A percentile compares a stretch with the other conserved stretches of the same genome.
Evolutionary conservation across 2,113 vertebrate genomes (phyloP).

Genomic region (Carassius gibelio): DNA sequence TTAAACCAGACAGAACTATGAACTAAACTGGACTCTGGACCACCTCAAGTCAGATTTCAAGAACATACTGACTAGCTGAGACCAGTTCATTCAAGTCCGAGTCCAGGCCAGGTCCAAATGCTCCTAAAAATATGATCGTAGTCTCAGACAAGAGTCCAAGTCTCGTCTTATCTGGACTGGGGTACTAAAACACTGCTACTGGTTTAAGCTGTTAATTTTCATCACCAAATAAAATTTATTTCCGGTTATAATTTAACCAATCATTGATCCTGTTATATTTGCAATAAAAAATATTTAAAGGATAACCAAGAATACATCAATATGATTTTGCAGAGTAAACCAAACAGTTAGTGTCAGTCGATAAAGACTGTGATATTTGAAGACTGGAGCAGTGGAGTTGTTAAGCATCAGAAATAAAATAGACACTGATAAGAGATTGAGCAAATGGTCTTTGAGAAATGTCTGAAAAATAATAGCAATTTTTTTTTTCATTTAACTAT

Average conservation of each 20-base stretch:
- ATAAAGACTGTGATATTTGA: background rate
- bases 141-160: background rate
- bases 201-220: background rate
- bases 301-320: background rate
- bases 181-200: background rate
- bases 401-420: conserved; percentile 6
- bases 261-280: background rate
- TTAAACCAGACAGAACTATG: background rate
- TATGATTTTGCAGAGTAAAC: background rate
- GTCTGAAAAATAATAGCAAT: conserved; percentile 21
- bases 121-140: background rate
- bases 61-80: background rate
- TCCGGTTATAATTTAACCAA: background rate
- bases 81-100: background rate
- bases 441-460: conserved; percentile 20
- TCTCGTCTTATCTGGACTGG: background rate
- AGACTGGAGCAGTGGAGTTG: conserved; percentile 8
- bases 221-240: background rate
- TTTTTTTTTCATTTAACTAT: conserved; percentile 32
- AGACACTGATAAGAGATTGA: conserved; percentile 6
- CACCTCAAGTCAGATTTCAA: background rate
- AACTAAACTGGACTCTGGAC: background rate
- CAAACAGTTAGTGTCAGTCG: background rate
- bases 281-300: background rate
- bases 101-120: background rate